These are phyloP conservation scores for Pongo abelii DNA, from an alignment of 2,113 vertebrate species.

Conservation along the genomic window DNA sequence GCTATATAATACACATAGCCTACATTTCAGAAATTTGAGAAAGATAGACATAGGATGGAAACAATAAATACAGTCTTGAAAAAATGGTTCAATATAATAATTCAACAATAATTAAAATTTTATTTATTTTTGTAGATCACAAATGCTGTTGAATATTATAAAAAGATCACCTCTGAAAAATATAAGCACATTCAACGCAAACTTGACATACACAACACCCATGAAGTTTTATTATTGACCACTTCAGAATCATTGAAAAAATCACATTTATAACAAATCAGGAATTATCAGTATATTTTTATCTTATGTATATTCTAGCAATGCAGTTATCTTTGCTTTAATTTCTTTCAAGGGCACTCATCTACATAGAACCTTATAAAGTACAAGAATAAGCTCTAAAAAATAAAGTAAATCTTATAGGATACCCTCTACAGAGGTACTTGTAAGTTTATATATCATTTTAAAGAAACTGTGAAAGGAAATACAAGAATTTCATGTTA, in stretches of 20 bases:
- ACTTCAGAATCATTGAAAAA: not conserved
- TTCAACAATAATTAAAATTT: not conserved
- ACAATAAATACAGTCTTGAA: not conserved
- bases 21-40: constrained; percentile 2
- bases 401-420: not conserved
- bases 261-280: not conserved
- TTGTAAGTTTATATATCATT: not conserved
- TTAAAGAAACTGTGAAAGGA: not conserved
- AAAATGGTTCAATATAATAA: not conserved
- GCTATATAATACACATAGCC: not conserved
- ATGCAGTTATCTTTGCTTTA: constrained; percentile 11
- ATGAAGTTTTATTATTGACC: not conserved
- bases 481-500: not conserved
- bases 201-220: not conserved
- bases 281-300: not conserved
- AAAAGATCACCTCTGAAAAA: not conserved
- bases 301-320: not conserved
- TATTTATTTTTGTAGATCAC: not conserved
- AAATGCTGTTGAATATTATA: not conserved
- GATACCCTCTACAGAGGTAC: not conserved
- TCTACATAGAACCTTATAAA: not conserved
- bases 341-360: not conserved
- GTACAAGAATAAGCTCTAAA: not conserved
- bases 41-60: not conserved
- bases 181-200: not conserved